These are phyloP conservation scores for Pachymerium ferrugineum DNA, from an alignment of 2,888 invertebrate genomes.

Conservation along the genomic window DNA sequence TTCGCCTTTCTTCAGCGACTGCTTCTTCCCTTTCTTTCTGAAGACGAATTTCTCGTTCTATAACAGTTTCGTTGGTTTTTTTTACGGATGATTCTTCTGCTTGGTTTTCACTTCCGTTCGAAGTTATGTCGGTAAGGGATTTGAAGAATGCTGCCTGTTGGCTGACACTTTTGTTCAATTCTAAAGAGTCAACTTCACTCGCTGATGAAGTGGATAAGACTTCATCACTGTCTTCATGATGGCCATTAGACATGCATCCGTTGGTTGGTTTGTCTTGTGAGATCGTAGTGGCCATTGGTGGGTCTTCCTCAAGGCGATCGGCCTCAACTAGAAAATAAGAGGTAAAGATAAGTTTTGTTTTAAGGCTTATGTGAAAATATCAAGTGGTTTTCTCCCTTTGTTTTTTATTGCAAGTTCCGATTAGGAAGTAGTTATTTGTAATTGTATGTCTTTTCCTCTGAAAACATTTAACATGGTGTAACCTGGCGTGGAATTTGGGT, in stretches of 20 bases:
- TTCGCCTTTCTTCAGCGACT: conserved; percentile 40
- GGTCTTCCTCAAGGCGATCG: neutral
- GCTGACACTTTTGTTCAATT: neutral
- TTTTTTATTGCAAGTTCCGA: neutral
- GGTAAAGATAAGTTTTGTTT: neutral
- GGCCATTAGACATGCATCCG: neutral
- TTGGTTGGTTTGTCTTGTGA: neutral
- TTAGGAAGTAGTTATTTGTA: no score
- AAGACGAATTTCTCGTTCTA: conserved; percentile 46
- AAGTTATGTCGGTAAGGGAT: no score
- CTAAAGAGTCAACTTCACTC: neutral
- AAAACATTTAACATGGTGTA: neutral
- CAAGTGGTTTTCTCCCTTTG: neutral
- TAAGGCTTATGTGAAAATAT: neutral
- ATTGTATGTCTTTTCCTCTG: neutral
- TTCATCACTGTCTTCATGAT: neutral
- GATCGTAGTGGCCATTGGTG: neutral
- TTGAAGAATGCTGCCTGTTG: neutral
- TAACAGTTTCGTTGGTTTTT: conserved; percentile 43
- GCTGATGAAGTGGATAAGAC: neutral
- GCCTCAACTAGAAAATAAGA: neutral
- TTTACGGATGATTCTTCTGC: neutral
- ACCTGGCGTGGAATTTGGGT: neutral
- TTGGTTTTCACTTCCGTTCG: no score
- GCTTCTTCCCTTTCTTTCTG: conserved; percentile 46